Percentiles rank a stretch among this genome's conserved stretches.
These are phyloP conservation scores for Drosophila hawaiiensis DNA, from an alignment of 2,888 invertebrate genomes.

Conservation along the genomic window DNA sequence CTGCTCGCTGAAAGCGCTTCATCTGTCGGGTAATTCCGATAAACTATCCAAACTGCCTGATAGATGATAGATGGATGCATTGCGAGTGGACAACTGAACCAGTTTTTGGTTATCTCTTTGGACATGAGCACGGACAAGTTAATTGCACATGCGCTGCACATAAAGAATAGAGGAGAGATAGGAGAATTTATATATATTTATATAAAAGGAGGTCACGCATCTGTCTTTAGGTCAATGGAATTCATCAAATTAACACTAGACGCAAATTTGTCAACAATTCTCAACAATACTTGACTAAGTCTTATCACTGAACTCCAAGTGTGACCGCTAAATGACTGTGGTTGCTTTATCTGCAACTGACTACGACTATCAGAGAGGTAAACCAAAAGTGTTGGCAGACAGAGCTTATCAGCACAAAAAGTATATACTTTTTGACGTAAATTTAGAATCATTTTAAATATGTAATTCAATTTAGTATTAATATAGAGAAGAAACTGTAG, in stretches of 20 bases:
- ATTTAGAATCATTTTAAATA: background rate
- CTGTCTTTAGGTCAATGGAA: slow-evolving; percentile 19
- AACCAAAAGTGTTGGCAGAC: slow-evolving; percentile 29
- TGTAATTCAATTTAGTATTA: background rate
- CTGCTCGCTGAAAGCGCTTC: slow-evolving; percentile 18
- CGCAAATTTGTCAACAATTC: slow-evolving; percentile 49
- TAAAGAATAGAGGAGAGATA: background rate
- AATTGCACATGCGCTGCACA: slow-evolving; percentile 33
- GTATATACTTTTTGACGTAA: background rate
- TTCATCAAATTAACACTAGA: slow-evolving; percentile 63
- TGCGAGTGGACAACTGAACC: slow-evolving; percentile 35
- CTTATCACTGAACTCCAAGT: slow-evolving; percentile 44
- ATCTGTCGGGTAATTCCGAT: slow-evolving; percentile 56
- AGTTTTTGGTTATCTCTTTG: slow-evolving; percentile 29
- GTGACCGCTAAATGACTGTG: slow-evolving; percentile 63
- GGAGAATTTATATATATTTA: background rate
- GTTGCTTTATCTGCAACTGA: slow-evolving; percentile 12
- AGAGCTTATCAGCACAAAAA: slow-evolving; percentile 37
- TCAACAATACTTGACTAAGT: background rate
- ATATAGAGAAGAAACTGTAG: background rate
- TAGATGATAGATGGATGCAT: slow-evolving; percentile 44
- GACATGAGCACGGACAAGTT: slow-evolving; percentile 42
- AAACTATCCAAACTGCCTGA: slow-evolving; percentile 63
- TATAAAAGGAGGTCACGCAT: slow-evolving; percentile 10
- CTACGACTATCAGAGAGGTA: slow-evolving; percentile 34